Percentiles rank a stretch among this genome's conserved stretches.
Evolutionary conservation across 2,888 invertebrate genomes (phyloP).

Genomic region (Diaprepes abbreviatus): DNA sequence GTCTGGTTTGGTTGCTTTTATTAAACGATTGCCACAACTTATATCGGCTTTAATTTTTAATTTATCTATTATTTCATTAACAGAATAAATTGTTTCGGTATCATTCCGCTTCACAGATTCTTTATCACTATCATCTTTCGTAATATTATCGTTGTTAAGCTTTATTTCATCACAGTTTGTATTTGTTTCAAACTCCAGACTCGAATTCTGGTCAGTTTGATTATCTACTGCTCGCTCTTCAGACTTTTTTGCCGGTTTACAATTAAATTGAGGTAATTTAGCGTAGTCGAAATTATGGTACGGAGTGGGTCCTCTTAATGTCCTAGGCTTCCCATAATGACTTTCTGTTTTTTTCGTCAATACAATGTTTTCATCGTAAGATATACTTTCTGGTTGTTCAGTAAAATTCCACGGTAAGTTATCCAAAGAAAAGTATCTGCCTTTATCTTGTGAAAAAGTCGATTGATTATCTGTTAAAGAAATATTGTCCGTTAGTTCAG

Average conservation of each 20-base stretch:
- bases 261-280: constrained; percentile 37
- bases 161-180: constrained; percentile 62
- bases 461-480: constrained; percentile 65
- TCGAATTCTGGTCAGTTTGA: constrained; percentile 25
- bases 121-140: constrained; percentile 46
- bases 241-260: constrained; percentile 13
- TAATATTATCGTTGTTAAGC: constrained; percentile 59
- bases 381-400: constrained; percentile 58
- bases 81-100: constrained; percentile 37
- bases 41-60: constrained; percentile 17
- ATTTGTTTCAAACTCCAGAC: constrained; percentile 58
- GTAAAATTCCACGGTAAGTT: constrained; percentile 49
- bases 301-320: constrained; percentile 63
- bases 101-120: constrained; percentile 28
- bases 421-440: constrained; percentile 35
- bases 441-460: constrained; percentile 27
- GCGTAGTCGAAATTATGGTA: constrained; percentile 53
- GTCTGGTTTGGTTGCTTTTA: constrained; percentile 3
- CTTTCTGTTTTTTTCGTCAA: constrained; percentile 60
- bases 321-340: constrained; percentile 62
- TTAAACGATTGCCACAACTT: neutral
- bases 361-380: constrained; percentile 66
- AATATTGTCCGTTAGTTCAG: constrained; percentile 68
- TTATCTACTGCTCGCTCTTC: constrained; percentile 43
- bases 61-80: constrained; percentile 43